phyloP scores from a whole-genome alignment of 1,140 invertebrate genomes.

The Myzus persicae region DNA sequence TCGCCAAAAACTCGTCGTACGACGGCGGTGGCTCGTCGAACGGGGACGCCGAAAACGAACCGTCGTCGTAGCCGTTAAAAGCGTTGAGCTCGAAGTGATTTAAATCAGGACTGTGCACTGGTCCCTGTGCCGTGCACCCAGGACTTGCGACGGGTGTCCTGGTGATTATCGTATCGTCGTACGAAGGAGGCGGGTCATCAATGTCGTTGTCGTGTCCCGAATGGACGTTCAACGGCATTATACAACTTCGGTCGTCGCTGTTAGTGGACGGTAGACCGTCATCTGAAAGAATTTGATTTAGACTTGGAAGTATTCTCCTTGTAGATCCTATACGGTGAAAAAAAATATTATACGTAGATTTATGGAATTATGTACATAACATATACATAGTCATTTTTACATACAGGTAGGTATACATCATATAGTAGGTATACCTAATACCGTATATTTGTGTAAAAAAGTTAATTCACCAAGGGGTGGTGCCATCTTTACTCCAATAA shows the following conservation, averaged over 20 bases:
- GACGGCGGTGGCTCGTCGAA: neutral
- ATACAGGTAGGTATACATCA: too few relatives aligned
- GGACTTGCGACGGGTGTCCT: neutral
- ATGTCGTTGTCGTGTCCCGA: neutral
- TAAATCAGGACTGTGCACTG: neutral
- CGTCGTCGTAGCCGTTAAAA: neutral
- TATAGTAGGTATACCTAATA: too few relatives aligned
- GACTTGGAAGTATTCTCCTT: neutral
- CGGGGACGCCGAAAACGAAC: neutral
- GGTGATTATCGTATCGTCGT: neutral
- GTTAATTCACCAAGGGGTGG: too few relatives aligned
- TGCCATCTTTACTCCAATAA: too few relatives aligned
- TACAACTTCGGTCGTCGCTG: neutral
- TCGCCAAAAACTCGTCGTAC: neutral
- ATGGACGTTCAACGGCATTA: neutral
- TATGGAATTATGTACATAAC: too few relatives aligned
- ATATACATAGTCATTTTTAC: too few relatives aligned
- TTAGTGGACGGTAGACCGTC: neutral
- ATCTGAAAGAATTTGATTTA: neutral
- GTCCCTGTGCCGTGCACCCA: too few relatives aligned
- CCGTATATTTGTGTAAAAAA: too few relatives aligned
- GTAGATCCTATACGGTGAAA: neutral
- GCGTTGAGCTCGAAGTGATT: neutral
- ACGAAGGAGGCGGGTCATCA: neutral
- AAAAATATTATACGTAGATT: neutral